Conservation (phyloP, 2,797 vertebrate species). For the Fratercula arctica region DNA sequence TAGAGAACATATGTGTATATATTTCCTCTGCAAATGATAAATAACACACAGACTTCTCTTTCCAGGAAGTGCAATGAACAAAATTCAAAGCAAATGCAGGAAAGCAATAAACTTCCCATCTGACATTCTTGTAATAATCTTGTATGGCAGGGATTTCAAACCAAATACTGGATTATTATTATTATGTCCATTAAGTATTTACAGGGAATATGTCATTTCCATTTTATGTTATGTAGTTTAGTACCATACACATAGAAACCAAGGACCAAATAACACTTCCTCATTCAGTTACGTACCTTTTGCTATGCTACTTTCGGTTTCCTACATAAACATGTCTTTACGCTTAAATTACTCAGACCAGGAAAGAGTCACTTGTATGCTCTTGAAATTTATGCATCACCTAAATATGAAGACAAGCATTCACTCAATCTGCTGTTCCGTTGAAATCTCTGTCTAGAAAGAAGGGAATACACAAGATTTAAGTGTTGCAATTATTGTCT, state of each 20-base stretch:
- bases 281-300: not conserved
- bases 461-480: not conserved
- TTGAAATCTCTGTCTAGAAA: not conserved
- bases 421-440: not conserved
- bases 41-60: not conserved
- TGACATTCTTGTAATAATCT: not conserved
- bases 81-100: not conserved
- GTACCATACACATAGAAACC: not conserved
- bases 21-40: not conserved
- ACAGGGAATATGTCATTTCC: not conserved
- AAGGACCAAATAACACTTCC: not conserved
- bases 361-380: not conserved
- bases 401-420: not conserved
- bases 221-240: not conserved
- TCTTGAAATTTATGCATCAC: not conserved
- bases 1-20: fast-evolving
- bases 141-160: not conserved
- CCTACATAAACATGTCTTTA: not conserved
- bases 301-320: not conserved
- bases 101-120: not conserved
- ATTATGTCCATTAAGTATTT: not conserved
- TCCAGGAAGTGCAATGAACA: not conserved
- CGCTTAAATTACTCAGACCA: not conserved
- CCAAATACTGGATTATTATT: not conserved
- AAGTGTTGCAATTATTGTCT: not conserved